Evolutionary conservation across 2,113 vertebrate species (phyloP), one percentile per base, ranked within the genome.

Genomic region (Peromyscus maniculatus): DNA sequence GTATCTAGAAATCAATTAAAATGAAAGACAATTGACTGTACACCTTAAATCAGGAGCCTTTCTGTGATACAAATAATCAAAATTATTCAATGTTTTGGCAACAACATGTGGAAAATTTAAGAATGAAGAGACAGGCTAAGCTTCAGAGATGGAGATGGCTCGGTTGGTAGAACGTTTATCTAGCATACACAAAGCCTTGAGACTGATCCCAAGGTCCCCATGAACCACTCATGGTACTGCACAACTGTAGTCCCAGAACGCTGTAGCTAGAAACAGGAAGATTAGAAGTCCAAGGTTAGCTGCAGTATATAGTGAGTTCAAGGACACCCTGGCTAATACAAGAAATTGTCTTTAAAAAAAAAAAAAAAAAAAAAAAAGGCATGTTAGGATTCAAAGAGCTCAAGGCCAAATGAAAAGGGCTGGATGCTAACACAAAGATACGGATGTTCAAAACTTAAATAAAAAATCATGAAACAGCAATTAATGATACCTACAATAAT

Each of bases 1-100:
- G 52, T 94, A 84, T 91, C 74, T 94, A 33, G 15, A 5, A 93
- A 93, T 57, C 78, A 15, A 78, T 80, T 79, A 74, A 75, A 94
- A 89, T 79, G 64, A 75, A 96, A 91, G n/a, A 91, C 26, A 86
- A 75, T 0, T 91, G 28, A 83, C 16, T n/a, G 11, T 57, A 69
- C 1, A 49, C 7, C 17, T 95, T 78, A 86, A 62, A 10, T 80
- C 69, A 93, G 52, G 69, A 93, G 31, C 22, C 12, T 52, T 89
- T 75, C 26, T 84, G 74, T 84, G 28, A 22, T 43, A 71, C 22
- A 94, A 69, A 93, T 80, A 93, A 64, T 93, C 57, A 80, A 66
- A 91, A 87, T 62, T 36, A 31, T 57, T 89, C 21, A 43, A 75
- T 66, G 71, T 87, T 71, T 74, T 89, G 33, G 22, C 31, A 86